Evolutionary conservation across 2,888 invertebrate species (phyloP), one percentile per base, ranked within the genome.

Genomic region (Synanthedon formicaeformis): DNA sequence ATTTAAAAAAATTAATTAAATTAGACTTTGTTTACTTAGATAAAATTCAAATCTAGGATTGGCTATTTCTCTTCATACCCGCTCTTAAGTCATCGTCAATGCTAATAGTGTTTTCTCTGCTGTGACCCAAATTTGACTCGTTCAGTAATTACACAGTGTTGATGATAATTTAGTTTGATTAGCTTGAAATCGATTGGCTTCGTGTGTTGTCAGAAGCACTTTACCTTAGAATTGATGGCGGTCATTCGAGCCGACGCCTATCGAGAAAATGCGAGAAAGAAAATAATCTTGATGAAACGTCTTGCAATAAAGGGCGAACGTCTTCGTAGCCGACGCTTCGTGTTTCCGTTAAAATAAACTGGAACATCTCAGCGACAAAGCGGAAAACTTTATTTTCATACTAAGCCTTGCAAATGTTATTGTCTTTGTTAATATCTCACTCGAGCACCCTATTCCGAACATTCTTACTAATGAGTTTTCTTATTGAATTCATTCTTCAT

Each of bases 241-340:
- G 69, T 71, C 68, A 69, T 71, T 71, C 63, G 67, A 65, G 66
- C 14, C 49, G 16, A 12, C 61, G 61, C 58, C 60, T 65, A 69
- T 72, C 71, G 68, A 69, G 71, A 70, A 62, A 67, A 69, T 62
- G 71, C 70, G 73, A 71, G 70, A 76, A 73, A 75, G 75, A 74
- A 76, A 78, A 79, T 78, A 79, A 81, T 81, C 81, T 81, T 77
- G 78, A 81, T 81, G 76, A 74, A 80, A 83, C 71, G 75, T 75
- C 74, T 65, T 59, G 70, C 75, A 71, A 73, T 79, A 80, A 78
- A 81, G 71, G 65, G 68, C 62, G 65, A 72, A 73, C 65, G 73
- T 71, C 69, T 66, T 58, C 57, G 66, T 59, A 65, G 65, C 65
- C 67, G 67, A 56, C 67, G 64, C 64, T 66, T 67, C 60, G 57